Conservation (phyloP, 2,888 invertebrate genomes). For the Catocala fraxini region DNA sequence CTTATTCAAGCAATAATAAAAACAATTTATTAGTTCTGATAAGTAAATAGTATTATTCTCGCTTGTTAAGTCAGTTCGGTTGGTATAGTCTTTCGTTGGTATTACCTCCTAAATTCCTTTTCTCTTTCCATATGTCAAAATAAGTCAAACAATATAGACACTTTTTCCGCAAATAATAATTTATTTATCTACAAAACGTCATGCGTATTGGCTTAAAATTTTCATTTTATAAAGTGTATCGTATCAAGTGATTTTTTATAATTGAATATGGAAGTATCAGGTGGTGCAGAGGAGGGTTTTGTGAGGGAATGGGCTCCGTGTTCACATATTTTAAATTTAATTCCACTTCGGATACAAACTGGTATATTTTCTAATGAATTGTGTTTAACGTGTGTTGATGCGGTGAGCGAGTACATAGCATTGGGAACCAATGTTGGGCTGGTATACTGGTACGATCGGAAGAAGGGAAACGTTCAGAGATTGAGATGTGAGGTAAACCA, state of each 20-base stretch:
- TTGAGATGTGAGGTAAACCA: constrained; percentile 92
- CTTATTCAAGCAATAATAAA: no score
- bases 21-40: no score
- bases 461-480: constrained; percentile 92
- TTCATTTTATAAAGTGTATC: constrained; percentile 9
- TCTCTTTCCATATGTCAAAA: constrained; percentile 39
- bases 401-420: constrained; percentile 93
- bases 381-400: constrained; percentile 93
- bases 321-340: constrained; percentile 91
- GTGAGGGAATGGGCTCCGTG: constrained; percentile 94
- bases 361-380: constrained; percentile 93
- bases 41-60: no score
- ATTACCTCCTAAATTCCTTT: constrained; percentile 12
- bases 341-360: constrained; percentile 91
- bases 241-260: constrained; percentile 19
- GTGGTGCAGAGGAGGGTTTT: constrained; percentile 82
- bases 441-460: constrained; percentile 95
- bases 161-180: constrained; percentile 38
- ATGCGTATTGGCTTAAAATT: constrained; percentile 41
- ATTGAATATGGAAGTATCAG: constrained; percentile 75
- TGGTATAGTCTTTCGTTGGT: no score
- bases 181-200: constrained; percentile 31
- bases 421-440: constrained; percentile 95
- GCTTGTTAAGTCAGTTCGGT: not conserved
- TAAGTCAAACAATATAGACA: constrained; percentile 35